Percentiles rank a stretch among this genome's conserved stretches.
These are phyloP conservation scores for Myotis findleyi DNA, from an alignment of 2,797 vertebrate species.

Conservation along the genomic window DNA sequence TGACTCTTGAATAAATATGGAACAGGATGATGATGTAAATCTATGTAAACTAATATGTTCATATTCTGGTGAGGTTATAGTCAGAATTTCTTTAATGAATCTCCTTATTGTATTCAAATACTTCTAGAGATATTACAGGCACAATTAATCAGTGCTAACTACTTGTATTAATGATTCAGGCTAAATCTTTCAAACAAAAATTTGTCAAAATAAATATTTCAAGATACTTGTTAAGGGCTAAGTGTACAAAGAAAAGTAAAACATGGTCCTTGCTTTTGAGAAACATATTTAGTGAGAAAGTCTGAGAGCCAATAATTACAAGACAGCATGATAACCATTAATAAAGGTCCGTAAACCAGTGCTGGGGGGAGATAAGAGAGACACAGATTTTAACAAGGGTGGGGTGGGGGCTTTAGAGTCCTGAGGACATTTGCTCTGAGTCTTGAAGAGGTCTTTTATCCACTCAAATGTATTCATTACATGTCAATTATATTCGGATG, in stretches of 20 bases:
- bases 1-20: not conserved
- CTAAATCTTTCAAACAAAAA: conserved; percentile 44
- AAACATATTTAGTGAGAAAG: not conserved
- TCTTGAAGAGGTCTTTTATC: conserved; percentile 49
- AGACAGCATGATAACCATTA: not conserved
- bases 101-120: not conserved
- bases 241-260: conserved; percentile 34
- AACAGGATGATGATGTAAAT: not conserved
- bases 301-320: not conserved
- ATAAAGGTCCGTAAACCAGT: not conserved
- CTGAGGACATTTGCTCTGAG: not conserved
- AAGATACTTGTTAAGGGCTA: not conserved
- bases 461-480: conserved; percentile 38
- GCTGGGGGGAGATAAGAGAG: not conserved
- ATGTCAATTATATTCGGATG: conserved; percentile 47
- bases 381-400: not conserved
- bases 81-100: not conserved
- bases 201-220: conserved; percentile 7
- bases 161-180: conserved; percentile 25
- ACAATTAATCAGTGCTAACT: conserved; percentile 34
- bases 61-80: not conserved
- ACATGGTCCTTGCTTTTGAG: not conserved
- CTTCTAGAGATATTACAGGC: not conserved
- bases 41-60: conserved; percentile 5
- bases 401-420: not conserved